A percentile compares a stretch with the other conserved stretches of the same genome.
Evolutionary conservation across 2,113 vertebrate species (phyloP).

Genomic region (Myrmecobius fasciatus): DNA sequence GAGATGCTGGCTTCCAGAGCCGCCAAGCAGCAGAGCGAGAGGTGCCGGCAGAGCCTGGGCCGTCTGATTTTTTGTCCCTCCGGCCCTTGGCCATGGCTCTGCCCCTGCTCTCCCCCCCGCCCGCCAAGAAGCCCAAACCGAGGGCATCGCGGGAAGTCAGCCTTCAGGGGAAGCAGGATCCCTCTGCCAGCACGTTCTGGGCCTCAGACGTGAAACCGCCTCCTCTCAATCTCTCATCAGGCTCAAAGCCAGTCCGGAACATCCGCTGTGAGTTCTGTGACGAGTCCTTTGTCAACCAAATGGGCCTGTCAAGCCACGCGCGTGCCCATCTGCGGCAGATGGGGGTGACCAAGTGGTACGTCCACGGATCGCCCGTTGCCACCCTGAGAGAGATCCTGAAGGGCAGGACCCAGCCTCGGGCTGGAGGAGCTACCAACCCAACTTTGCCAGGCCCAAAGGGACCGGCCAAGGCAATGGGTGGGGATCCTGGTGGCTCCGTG

Average conservation of each 20-base stretch:
- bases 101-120: conserved; percentile 86
- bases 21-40: conserved; percentile 78
- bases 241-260: conserved; percentile 90
- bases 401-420: conserved; percentile 78
- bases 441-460: conserved; percentile 75
- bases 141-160: conserved; percentile 66
- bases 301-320: conserved; percentile 95
- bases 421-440: conserved; percentile 68
- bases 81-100: conserved; percentile 74
- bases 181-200: conserved; percentile 82
- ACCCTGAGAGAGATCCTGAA: conserved; percentile 93
- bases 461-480: conserved; percentile 77
- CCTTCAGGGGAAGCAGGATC: conserved; percentile 77
- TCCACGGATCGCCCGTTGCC: conserved; percentile 96
- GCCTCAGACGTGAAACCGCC: conserved; percentile 81
- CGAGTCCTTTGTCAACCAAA: conserved; percentile 96
- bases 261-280: conserved; percentile 97
- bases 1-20: conserved; percentile 92
- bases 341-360: conserved; percentile 96
- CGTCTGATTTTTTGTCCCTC: no score
- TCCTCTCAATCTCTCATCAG: conserved; percentile 85
- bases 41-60: conserved; percentile 76
- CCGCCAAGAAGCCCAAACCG: conserved; percentile 86
- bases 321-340: conserved; percentile 96
- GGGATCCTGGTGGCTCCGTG: conserved; percentile 71